These are phyloP conservation scores for Tetranychus piercei DNA, from an alignment of 2,888 invertebrate genomes.

Conservation along the genomic window DNA sequence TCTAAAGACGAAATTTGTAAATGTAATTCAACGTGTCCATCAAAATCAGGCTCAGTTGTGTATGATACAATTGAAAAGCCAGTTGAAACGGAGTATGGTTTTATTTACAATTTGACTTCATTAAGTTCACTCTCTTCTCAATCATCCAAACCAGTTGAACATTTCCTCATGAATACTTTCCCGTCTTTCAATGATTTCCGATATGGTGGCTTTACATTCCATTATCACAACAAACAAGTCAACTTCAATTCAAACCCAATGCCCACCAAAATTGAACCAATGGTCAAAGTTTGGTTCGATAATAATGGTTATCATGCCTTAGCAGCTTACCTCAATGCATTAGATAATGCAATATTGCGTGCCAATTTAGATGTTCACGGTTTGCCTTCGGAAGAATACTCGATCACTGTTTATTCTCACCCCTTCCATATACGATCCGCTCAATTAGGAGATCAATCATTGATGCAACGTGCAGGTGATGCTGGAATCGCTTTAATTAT, in stretches of 20 bases:
- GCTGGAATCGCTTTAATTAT: slow-evolving; percentile 35
- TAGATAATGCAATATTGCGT: slow-evolving; percentile 29
- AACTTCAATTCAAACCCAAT: not conserved
- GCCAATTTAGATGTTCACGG: slow-evolving; percentile 25
- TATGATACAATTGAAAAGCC: slow-evolving; percentile 7
- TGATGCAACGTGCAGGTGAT: slow-evolving; percentile 34
- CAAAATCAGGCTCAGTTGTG: not conserved
- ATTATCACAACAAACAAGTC: slow-evolving; percentile 11
- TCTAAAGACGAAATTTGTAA: not conserved
- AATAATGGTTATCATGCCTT: slow-evolving; percentile 30
- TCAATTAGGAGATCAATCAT: slow-evolving; percentile 31
- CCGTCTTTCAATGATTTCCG: slow-evolving; percentile 28
- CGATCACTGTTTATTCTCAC: slow-evolving; percentile 33
- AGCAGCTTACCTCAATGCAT: slow-evolving; percentile 28
- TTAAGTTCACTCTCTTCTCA: not conserved
- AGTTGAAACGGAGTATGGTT: slow-evolving; percentile 13
- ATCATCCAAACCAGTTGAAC: slow-evolving; percentile 15
- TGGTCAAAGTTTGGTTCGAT: slow-evolving; percentile 29
- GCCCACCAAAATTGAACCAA: not conserved
- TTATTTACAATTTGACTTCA: slow-evolving; percentile 17
- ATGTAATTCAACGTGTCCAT: not conserved
- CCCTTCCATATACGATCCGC: slow-evolving; percentile 31
- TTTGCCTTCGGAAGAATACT: slow-evolving; percentile 26
- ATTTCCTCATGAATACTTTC: slow-evolving; percentile 31
- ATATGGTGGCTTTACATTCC: slow-evolving; percentile 25